Evolutionary conservation across 2,888 invertebrate genomes (phyloP), one percentile per base, ranked within the genome.

Genomic region (Watsonalla cultraria): DNA sequence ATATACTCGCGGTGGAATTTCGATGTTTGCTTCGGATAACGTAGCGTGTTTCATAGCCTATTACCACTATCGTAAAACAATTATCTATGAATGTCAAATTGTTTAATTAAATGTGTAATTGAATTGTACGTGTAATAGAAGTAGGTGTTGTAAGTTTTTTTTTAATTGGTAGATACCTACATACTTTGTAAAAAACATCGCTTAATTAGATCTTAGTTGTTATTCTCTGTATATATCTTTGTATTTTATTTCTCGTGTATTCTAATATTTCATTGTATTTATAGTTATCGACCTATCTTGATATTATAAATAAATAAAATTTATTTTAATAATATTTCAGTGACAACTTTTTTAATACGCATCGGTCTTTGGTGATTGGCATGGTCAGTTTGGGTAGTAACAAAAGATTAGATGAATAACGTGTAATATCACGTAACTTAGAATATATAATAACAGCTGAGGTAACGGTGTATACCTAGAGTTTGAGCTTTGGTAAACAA

Each of bases 21-120:
- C 63, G 60, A 69, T 68, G 61, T 56, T 24, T 24, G 60, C 62
- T 59, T 55, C 58, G 65, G 69, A 68, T 66, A 60, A 51, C 51
- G 33, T 55, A 51, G 49, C 49, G 57, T 62, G 61, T 63, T 60
- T 64, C 59, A 61, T 54, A 54, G 49, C 50, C 55, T 14, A 53
- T 60, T 56, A 51, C 15, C 47, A 11, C 39, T 59, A 61, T 60
- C 54, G 57, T 51, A 42, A 37, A 51, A 42, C 33, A 48, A 48
- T 33, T 48, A 52, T 52, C 48, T 48, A 34, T 11, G 45, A 52
- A 33, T 45, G 52, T 45, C 13, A 47, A 52, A 45, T 51, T 47
- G 54, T 60, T 49, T 14, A 49, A 49, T 49, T 49, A 49, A 39
- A 49, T 15, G 8, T 37, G 48, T 35, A 35, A 49, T 39, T 14